Evolutionary conservation across 2,888 invertebrate genomes (phyloP).

Genomic region (Drosophila nr. medialis): DNA sequence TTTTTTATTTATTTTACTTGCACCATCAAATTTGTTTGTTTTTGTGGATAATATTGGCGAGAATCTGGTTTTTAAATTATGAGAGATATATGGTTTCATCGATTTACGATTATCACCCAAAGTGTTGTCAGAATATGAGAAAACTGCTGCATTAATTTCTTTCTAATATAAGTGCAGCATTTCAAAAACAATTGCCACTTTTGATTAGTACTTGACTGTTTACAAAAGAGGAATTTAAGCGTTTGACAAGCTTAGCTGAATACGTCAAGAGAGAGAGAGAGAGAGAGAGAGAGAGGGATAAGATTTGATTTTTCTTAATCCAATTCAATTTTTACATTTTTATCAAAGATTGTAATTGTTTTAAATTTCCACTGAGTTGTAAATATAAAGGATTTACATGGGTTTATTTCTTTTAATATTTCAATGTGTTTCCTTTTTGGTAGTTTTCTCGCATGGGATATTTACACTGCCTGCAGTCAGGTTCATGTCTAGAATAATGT

Average conservation of each 20-base stretch:
- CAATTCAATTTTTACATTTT: not conserved
- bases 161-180: not conserved
- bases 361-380: not conserved
- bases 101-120: not conserved
- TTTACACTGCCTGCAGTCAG: not conserved
- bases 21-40: not conserved
- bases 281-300: too few relatives aligned
- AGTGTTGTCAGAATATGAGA: not conserved
- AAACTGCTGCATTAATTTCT: not conserved
- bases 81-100: not conserved
- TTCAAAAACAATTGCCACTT: not conserved
- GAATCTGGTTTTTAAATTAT: not conserved
- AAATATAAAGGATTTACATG: not conserved
- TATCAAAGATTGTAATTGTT: not conserved
- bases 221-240: not conserved
- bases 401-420: not conserved
- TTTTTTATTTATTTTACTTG: not conserved
- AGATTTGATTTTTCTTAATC: not conserved
- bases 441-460: constrained; percentile 36
- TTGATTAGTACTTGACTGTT: not conserved
- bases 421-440: not conserved
- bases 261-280: not conserved
- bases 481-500: constrained; percentile 33
- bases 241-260: not conserved
- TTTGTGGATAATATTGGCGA: not conserved